A percentile compares a stretch with the other conserved stretches of the same genome.
Evolutionary conservation across 2,888 invertebrate species (phyloP).

Genomic region (Nephrocerus scutellatus): DNA sequence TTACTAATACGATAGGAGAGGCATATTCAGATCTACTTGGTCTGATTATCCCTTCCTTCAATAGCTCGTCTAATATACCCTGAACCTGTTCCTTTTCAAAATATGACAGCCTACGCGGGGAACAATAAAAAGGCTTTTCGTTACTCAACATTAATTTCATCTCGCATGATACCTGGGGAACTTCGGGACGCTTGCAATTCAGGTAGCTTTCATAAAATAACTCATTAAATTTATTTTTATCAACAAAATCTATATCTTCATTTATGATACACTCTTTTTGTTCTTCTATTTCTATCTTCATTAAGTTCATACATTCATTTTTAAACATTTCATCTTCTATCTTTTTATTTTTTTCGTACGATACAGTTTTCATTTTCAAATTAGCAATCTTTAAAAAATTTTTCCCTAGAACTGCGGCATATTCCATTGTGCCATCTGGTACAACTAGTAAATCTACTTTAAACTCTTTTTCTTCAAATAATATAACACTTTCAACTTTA

Average conservation of each 20-base stretch:
- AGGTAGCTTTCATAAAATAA: constrained; percentile 12
- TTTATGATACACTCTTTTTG: constrained; percentile 5
- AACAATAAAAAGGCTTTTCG: constrained; percentile 17
- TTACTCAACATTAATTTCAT: constrained; percentile 15
- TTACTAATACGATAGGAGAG: constrained; percentile 16
- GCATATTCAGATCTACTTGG: constrained; percentile 16
- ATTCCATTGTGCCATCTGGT: constrained; percentile 15
- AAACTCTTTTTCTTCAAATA: constrained; percentile 10
- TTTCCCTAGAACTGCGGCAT: constrained; percentile 15
- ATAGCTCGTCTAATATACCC: constrained; percentile 14
- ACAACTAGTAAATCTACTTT: constrained; percentile 18
- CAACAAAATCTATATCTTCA: constrained; percentile 3
- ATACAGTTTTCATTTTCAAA: constrained; percentile 8
- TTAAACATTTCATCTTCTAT: no score
- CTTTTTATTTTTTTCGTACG: neutral
- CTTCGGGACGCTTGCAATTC: constrained; percentile 14
- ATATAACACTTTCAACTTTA: constrained; percentile 11
- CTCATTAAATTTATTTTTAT: constrained; percentile 1
- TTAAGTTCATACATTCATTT: constrained; percentile 5
- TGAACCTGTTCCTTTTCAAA: constrained; percentile 11
- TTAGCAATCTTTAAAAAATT: constrained; percentile 14
- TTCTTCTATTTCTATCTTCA: constrained; percentile 8
- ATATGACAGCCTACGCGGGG: constrained; percentile 16
- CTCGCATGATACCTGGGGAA: constrained; percentile 13
- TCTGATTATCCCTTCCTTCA: constrained; percentile 12